Percentiles rank a stretch among this genome's conserved stretches.
Evolutionary conservation across 2,888 invertebrate genomes (phyloP).

Genomic region (Tachina fera): DNA sequence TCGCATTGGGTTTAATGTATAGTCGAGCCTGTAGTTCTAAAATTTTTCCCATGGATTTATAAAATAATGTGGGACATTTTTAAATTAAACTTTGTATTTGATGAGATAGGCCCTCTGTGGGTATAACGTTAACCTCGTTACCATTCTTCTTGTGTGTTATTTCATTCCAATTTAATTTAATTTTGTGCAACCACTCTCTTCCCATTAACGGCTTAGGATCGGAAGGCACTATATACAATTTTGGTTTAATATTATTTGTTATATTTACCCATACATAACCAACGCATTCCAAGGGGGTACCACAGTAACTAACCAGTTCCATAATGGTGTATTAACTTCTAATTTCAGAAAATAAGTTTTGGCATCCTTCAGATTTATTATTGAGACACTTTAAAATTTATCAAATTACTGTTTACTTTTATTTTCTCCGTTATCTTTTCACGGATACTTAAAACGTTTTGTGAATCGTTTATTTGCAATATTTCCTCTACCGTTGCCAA

Average conservation of each 20-base stretch:
- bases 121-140: constrained; percentile 33
- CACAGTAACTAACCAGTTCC: too few relatives aligned
- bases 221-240: too few relatives aligned
- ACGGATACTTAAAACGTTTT: too few relatives aligned
- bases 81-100: not conserved
- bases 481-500: too few relatives aligned
- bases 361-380: constrained; percentile 38
- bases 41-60: constrained; percentile 55
- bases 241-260: too few relatives aligned
- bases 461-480: too few relatives aligned
- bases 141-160: not conserved
- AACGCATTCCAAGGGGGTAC: too few relatives aligned
- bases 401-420: constrained; percentile 24
- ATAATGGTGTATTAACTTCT: too few relatives aligned
- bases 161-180: too few relatives aligned
- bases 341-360: constrained; percentile 33
- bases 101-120: not conserved
- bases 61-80: constrained; percentile 60
- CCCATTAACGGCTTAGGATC: too few relatives aligned
- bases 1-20: constrained; percentile 23
- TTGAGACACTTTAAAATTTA: constrained; percentile 54
- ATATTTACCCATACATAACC: too few relatives aligned
- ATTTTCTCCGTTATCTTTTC: constrained; percentile 3
- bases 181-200: too few relatives aligned
- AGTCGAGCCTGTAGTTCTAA: constrained; percentile 52